Base-by-base conservation (phyloP, 2,797 vertebrate genomes). In the Adrianichthys oophorus region DNA sequence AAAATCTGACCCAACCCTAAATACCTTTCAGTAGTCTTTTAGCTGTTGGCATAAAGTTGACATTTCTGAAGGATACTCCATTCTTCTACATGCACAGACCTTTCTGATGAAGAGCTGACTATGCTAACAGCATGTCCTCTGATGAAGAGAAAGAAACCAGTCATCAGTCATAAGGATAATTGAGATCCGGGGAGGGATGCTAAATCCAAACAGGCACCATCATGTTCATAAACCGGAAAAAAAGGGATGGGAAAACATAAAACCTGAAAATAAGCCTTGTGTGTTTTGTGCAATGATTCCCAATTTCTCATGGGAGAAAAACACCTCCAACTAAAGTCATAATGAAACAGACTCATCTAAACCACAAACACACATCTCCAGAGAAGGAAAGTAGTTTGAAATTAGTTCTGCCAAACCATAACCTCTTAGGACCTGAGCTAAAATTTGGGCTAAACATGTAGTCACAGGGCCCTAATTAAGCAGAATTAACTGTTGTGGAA, bases 321-420 rank as follows among this genome's bases (percentile, higher is more conserved):
- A 72, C 62, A 66, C 43, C 73, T 56, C 68, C 50, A 46, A 62
- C 59, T 60, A 55, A 80, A 52, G 32, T 37, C 10, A 37, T 67
- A 68, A 65, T 59, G 65, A 68, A 54, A 48, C 68, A 68, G 73
- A 85, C 67, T 86, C 78, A 85, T 69, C 70, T 59, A 76, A 81
- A 74, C 77, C 77, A 72, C 73, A 51, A 45, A 37, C 32, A 32
- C 10, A 52, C 59, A 44, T 56, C 16, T 41, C 26, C 48, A 47
- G 13, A 29, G 7, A 47, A 5, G 1, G 49, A 64, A 66, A 50
- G 8, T 37, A 17, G 16, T 41, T 4, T 5, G 52, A 64, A 52
- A 17, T 8, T 8, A 16, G 2, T 32, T 13, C 5, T 12, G 6
- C 26, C 26, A 29, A 5, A 29, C 7, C 26, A 21, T 21, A 21